Percentiles rank a stretch among this genome's conserved stretches.
These are phyloP conservation scores for Eupithecia subumbrata DNA, from an alignment of 2,888 invertebrate genomes.

Conservation along the genomic window DNA sequence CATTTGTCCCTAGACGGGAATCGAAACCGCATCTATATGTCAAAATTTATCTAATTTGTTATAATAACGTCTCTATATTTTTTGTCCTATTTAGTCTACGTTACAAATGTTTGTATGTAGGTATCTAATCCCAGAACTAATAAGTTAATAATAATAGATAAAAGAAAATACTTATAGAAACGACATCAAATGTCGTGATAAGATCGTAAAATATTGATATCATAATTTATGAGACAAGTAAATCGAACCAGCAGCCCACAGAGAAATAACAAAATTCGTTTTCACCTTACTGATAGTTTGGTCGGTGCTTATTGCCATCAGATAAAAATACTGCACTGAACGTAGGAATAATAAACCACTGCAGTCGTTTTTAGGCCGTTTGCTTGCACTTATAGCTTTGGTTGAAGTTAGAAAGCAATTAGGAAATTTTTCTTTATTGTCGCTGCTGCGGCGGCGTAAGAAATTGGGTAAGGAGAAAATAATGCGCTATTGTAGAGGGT, in stretches of 20 bases:
- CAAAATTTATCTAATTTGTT: too few relatives aligned
- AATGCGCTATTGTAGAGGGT: not conserved
- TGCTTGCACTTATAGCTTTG: constrained; percentile 9
- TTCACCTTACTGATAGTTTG: constrained; percentile 10
- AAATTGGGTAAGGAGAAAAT: constrained; percentile 8
- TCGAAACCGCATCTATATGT: too few relatives aligned
- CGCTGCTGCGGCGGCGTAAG: not conserved
- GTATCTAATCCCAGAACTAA: too few relatives aligned
- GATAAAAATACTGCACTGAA: constrained; percentile 35
- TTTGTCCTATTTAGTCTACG: too few relatives aligned
- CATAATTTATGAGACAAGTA: not conserved
- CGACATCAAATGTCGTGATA: too few relatives aligned
- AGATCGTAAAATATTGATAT: too few relatives aligned
- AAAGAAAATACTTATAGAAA: too few relatives aligned
- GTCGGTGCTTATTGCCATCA: constrained; percentile 17
- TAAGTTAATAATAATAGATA: too few relatives aligned
- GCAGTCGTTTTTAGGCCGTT: constrained; percentile 36
- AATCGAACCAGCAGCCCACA: not conserved
- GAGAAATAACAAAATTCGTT: not conserved
- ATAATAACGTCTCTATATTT: too few relatives aligned
- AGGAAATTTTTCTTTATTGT: constrained; percentile 11
- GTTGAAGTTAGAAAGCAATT: constrained; percentile 2
- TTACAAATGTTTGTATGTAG: too few relatives aligned
- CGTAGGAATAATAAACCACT: constrained; percentile 27
- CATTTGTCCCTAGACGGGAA: too few relatives aligned